Evolutionary conservation across 2,113 vertebrate species (phyloP), one percentile per base, ranked within the genome.

Genomic region (Pluvialis apricaria): DNA sequence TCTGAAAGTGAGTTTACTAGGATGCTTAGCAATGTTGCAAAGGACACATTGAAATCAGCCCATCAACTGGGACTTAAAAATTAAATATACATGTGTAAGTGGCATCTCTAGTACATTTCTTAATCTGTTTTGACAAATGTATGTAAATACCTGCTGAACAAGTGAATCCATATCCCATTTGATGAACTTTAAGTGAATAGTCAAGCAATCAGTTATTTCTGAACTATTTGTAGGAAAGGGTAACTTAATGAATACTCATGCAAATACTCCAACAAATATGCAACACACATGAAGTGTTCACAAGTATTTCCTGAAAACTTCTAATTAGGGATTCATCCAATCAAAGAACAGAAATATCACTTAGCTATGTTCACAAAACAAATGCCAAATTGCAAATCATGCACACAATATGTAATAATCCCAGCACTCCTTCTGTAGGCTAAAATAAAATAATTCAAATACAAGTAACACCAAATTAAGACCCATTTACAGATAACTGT

Each of bases 281-380:
- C 49, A 97, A 64, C 29, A 49, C n/a, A 79, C 15, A 58, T n/a
- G 26, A 82, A 92, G 54, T 42, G 51, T 58, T 88, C 86, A 82
- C 34, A 88, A 65, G 49, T n/a, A 62, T 86, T 86, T 95, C 94
- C 71, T 83, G 45, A 83, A 92, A 82, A 92, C 71, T 88, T 90
- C 79, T 86, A 88, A 79, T 91, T 82, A 76, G 57, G 31, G 17
- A 65, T 52, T 90, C 44, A 76, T 68, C 73, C 83, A 91, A 20
- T 84, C 45, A 78, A 91, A 58, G 44, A 79, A 42, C 25, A 87
- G 70, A 89, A 79, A 44, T 52, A 80, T 45, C 60, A 44, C 42
- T 82, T 82, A 42, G 15, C 38, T 68, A 12, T 5, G 3, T 83
- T 54, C 69, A 72, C 47, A 86, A 76, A 83, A 21, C 54, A 62